Base-by-base conservation (phyloP, 2,888 invertebrate species). In the Litoditis marina region DNA sequence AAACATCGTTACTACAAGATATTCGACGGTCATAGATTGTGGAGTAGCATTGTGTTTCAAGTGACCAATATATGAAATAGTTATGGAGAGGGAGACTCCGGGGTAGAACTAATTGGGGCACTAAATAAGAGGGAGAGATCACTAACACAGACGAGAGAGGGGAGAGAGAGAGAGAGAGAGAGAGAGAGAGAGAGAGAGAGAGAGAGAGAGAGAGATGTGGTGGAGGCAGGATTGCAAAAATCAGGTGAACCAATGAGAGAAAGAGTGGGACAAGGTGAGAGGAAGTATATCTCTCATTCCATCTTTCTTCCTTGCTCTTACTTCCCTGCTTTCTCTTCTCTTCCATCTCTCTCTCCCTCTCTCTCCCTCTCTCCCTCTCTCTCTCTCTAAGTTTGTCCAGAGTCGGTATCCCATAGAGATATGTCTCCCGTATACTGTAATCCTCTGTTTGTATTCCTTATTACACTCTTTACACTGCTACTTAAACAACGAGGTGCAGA, bases 291-390 rank as follows among this genome's bases (percentile, higher is more conserved):
- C n/a, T n/a, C n/a, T n/a, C n/a, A n/a, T n/a, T n/a, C n/a, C n/a
- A n/a, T n/a, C n/a, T n/a, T n/a, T n/a, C n/a, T n/a, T n/a, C n/a
- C n/a, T n/a, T n/a, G n/a, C n/a, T n/a, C n/a, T n/a, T n/a, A n/a
- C n/a, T n/a, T n/a, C n/a, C n/a, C n/a, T 19, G 4, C 5, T 42
- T 19, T 42, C 42, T 42, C 42, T 42, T 4, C 19, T 19, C 19
- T 8, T 42, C 42, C 19, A 3, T 42, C 42, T 42, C 42, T 42
- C 42, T 42, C 5, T 42, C 42, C 19, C 42, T 8, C 42, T 42
- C 5, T 8, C 42, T 42, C 42, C 42, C 42, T 42, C 5, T 91
- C 89, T 82, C 94, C 92, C 11, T 93, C 93, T 85, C 42, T 42
- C n/a, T n/a, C n/a, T n/a, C n/a, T n/a, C n/a, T n/a, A n/a, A n/a